A percentile compares a stretch with the other conserved stretches of the same genome.
These are phyloP conservation scores for Eumeta japonica DNA, from an alignment of 1,140 invertebrate genomes.

Conservation along the genomic window DNA sequence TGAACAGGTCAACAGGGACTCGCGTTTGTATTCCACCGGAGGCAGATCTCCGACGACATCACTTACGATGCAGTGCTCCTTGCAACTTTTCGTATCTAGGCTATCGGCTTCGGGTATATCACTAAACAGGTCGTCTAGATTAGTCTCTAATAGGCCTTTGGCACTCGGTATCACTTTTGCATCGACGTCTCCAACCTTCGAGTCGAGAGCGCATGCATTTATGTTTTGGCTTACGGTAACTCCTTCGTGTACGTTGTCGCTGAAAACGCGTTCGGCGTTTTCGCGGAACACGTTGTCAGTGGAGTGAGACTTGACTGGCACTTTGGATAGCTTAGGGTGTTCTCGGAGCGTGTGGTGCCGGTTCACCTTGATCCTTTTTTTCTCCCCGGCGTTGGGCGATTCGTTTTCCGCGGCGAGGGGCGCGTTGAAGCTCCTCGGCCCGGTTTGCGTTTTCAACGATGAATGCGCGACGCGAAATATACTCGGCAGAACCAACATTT, in stretches of 20 bases:
- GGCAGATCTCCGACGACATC: no score
- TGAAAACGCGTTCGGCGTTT: neutral
- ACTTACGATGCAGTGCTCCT: no score
- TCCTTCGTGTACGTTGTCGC: neutral
- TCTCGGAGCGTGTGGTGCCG: neutral
- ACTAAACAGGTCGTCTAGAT: constrained; percentile 50
- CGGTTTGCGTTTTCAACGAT: constrained; percentile 28
- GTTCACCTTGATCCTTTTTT: no score
- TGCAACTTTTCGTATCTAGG: constrained; percentile 36
- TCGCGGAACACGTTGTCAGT: neutral
- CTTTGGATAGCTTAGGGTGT: neutral
- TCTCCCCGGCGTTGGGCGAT: no score
- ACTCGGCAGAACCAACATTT: constrained; percentile 51
- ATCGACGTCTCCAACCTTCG: constrained; percentile 19
- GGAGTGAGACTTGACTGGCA: neutral
- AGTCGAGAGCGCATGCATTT: neutral
- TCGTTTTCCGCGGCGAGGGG: no score
- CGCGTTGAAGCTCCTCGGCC: constrained; percentile 18
- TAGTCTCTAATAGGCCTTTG: constrained; percentile 56
- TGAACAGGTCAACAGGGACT: constrained; percentile 39
- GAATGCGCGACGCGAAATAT: constrained; percentile 40
- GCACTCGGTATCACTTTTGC: constrained; percentile 48
- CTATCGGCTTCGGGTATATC: constrained; percentile 35
- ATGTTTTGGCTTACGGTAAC: neutral
- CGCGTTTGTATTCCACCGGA: constrained; percentile 10